Conservation (phyloP, 2,797 vertebrate species). For the Crenichthys baileyi region DNA sequence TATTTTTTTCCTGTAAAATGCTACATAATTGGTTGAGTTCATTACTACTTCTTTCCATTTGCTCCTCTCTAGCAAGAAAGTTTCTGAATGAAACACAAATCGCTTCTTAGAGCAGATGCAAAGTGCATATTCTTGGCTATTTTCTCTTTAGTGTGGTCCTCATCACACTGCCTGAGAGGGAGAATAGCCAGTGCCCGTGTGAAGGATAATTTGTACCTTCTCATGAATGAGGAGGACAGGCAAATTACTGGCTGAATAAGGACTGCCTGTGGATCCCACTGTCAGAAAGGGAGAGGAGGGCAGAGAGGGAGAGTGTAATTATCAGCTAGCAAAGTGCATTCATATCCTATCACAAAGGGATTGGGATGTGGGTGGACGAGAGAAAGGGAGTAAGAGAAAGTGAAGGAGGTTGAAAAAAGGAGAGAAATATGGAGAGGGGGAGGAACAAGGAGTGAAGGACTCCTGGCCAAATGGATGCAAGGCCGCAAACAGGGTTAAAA, state of each 20-base stretch:
- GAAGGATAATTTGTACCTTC: slow-evolving; percentile 99
- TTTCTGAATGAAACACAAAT: slow-evolving; percentile 62
- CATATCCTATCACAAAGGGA: slow-evolving; percentile 97
- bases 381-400: slow-evolving; percentile 75
- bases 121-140: slow-evolving; percentile 75
- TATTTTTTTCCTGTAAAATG: slow-evolving; percentile 35
- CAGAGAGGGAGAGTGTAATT: slow-evolving; percentile 90
- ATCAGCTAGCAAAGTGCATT: slow-evolving; percentile 99
- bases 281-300: slow-evolving; percentile 91
- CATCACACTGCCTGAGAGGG: slow-evolving; percentile 75
- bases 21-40: slow-evolving; percentile 26
- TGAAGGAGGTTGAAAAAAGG: slow-evolving; percentile 76
- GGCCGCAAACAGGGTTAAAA: slow-evolving; percentile 96
- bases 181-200: slow-evolving; percentile 89
- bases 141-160: slow-evolving; percentile 70
- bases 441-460: slow-evolving; percentile 76
- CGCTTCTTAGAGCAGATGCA: slow-evolving; percentile 64
- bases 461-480: slow-evolving; percentile 94
- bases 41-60: slow-evolving; percentile 42
- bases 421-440: slow-evolving; percentile 72
- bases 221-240: slow-evolving; percentile 97
- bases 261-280: slow-evolving; percentile 98
- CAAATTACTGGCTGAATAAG: slow-evolving; percentile 99
- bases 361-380: slow-evolving; percentile 78
- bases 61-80: slow-evolving; percentile 41